These are phyloP conservation scores for Beroe ovata DNA, from an alignment of 37 sponge, comb jelly and placozoan genomes.

Conservation along the genomic window DNA sequence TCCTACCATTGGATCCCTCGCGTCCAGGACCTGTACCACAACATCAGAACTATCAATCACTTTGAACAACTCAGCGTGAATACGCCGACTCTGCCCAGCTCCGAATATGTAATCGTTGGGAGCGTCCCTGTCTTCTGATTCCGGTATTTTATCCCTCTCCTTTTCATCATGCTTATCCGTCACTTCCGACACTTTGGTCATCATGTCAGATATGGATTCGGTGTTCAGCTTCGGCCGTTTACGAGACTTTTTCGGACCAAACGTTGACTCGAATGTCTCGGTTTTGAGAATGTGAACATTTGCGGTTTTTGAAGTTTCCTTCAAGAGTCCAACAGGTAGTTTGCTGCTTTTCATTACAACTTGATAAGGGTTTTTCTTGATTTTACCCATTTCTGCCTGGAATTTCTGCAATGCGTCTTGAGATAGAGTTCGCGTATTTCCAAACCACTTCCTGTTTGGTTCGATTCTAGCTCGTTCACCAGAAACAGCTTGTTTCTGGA, in stretches of 20 bases:
- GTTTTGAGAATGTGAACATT: conserved; percentile 91
- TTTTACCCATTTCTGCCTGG: conserved; percentile 94
- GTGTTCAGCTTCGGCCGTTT: conserved; percentile 78
- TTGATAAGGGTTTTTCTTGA: conserved; percentile 88
- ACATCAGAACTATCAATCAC: conserved; percentile 75
- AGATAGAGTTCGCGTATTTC: conserved; percentile 90
- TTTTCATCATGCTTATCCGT: conserved; percentile 58
- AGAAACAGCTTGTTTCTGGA: conserved; percentile 76
- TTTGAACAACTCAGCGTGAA: conserved; percentile 97
- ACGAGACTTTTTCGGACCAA: conserved; percentile 89
- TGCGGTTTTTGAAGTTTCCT: conserved; percentile 85
- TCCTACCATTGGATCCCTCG: conserved; percentile 79
- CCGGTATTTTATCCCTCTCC: conserved; percentile 2
- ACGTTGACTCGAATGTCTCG: conserved; percentile 87
- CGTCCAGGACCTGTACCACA: conserved; percentile 87
- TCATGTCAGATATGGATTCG: conserved; percentile 75
- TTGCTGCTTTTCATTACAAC: conserved; percentile 91
- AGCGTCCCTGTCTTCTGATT: conserved; percentile 70
- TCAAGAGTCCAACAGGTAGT: conserved; percentile 87
- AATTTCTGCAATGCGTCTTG: conserved; percentile 93
- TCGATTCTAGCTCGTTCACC: conserved; percentile 94
- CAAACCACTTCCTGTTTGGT: conserved; percentile 98
- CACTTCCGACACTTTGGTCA: not conserved
- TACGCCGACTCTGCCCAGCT: conserved; percentile 92
- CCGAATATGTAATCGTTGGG: conserved; percentile 82